Evolutionary conservation across 2,113 vertebrate species (phyloP), one percentile per base, ranked within the genome.

Genomic region (Lophura nycthemera): DNA sequence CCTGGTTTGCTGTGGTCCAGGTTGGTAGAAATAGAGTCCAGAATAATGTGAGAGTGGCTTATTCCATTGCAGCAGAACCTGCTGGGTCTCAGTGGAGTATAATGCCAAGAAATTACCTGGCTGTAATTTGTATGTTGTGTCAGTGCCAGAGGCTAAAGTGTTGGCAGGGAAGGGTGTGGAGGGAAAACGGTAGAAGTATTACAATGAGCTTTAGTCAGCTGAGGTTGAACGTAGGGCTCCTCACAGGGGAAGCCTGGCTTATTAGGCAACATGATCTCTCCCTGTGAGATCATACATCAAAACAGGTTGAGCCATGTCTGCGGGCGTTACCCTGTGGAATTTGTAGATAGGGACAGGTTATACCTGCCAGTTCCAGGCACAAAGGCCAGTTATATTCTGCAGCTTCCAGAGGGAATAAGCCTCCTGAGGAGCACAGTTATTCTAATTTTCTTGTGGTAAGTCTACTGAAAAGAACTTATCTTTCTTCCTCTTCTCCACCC

Each of bases 251-350:
- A 95, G 52, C 73, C 82, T 89, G 6, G 0, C 60, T 74, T 94
- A 78, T 91, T 95, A 52, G 84, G 94, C 83, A 96, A 96, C 61
- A 29, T 5, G 27, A 32, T 72, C 65, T 81, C 73, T 90, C 64
- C 34, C 70, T 38, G 30, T 93, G 88, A 95, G 83, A 60, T 93
- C 80, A 88, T 61, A n/a, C 38, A 36, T 84, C 69, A 93, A 95
- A 95, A 94, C 96, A 95, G 70, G 96, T 96, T 83, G 80, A 79
- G 90, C 45, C 94, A 84, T 40, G 76, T 88, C 48, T 27, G 27
- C 78, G 86, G 96, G 95, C 11, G 95, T 92, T 95, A 70, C 79
- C 93, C 86, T 1, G 6, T 25, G 38, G 70, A 88, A 90, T 90
- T 69, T 88, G 17, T 66, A 94, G 91, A 86, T 94, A 90, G 81